Evolutionary conservation across 2,888 invertebrate species (phyloP), one percentile per base, ranked within the genome.

Genomic region (Xylophagus ater): DNA sequence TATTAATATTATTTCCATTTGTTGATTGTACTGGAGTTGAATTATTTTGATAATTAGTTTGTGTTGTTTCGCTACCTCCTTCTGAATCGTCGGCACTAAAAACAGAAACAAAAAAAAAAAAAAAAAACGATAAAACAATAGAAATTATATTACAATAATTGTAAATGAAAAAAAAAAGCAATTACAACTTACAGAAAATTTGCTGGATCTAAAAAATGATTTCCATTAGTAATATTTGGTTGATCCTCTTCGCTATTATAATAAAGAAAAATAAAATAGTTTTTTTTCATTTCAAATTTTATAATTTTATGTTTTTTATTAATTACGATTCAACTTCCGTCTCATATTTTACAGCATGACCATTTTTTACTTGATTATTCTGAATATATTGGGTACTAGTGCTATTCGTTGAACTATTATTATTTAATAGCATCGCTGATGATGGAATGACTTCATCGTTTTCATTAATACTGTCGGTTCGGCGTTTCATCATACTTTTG

Each of bases 401-500:
- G 23, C 23, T 9, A 23, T 23, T 23, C n/a, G n/a, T n/a, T n/a
- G n/a, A n/a, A n/a, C n/a, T n/a, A n/a, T n/a, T n/a, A n/a, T n/a
- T n/a, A n/a, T n/a, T n/a, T n/a, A n/a, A n/a, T n/a, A n/a, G n/a
- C n/a, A 30, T 17, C 5, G 37, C 37, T 17, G 31, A 21, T n/a
- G n/a, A n/a, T 2, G 37, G 37, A 37, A 31, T 31, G 10, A 31
- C 37, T 17, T 37, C 37, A 15, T 37, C 31, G 5, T 31, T 31
- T n/a, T 31, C 31, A 4, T 25, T 24, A 23, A 25, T 30, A 1
- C 29, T 21, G 20, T 40, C 40, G 4, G 26, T 12, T 29, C 21
- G 33, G 19, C 50, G 45, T 15, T 52, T 50, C 19, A 47, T 47
- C 51, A 58, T 53, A 37, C 52, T 53, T 45, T 60, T 64, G 18